These are phyloP conservation scores for Scarus forsteni DNA, from an alignment of 2,797 vertebrate species.

Conservation along the genomic window DNA sequence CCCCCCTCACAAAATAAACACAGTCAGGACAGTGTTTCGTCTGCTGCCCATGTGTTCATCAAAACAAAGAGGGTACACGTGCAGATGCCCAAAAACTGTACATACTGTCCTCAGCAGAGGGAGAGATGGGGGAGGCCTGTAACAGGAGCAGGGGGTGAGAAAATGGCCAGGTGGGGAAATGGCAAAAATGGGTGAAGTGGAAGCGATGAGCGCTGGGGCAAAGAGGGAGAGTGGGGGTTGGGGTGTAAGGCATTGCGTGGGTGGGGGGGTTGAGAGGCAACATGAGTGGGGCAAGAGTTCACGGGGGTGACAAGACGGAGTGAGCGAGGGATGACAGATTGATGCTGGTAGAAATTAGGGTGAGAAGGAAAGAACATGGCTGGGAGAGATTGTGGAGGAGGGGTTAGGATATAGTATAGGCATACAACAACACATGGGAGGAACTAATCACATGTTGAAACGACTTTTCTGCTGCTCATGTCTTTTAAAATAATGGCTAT, in stretches of 20 bases:
- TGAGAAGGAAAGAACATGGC: constrained; percentile 24
- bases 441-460: neutral
- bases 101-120: constrained; percentile 30
- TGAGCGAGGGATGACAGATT: constrained; percentile 62
- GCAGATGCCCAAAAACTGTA: constrained; percentile 39
- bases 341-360: constrained; percentile 34
- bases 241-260: constrained; percentile 41
- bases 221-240: constrained; percentile 65
- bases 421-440: too few species aligned
- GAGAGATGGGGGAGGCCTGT: constrained; percentile 11
- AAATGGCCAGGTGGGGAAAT: constrained; percentile 77
- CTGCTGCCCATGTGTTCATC: constrained; percentile 37
- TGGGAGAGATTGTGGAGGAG: neutral
- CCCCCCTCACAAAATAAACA: constrained; percentile 5
- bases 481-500: neutral
- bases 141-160: constrained; percentile 57
- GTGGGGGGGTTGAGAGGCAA: constrained; percentile 69
- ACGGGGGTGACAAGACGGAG: constrained; percentile 67
- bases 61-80: constrained; percentile 46
- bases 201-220: constrained; percentile 73
- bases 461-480: neutral
- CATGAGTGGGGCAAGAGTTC: constrained; percentile 77
- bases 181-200: constrained; percentile 80
- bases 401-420: too few species aligned
- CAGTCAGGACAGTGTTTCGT: constrained; percentile 9